A percentile compares a stretch with the other conserved stretches of the same genome.
phyloP scores from a whole-genome alignment of 2,888 invertebrate species.

The Cerceris ruficornis region DNA sequence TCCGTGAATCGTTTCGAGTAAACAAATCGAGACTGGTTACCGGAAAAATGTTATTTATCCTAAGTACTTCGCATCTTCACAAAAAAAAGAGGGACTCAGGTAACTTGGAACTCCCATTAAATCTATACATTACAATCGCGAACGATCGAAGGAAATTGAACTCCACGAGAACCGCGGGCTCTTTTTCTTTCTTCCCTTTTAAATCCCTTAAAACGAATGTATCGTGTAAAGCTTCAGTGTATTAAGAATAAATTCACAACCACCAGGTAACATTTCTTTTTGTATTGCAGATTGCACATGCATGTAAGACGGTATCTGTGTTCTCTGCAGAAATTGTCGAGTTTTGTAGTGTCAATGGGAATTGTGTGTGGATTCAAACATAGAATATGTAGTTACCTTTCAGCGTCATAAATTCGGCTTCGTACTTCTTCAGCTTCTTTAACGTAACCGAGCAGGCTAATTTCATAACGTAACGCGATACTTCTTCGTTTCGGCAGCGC shows the following conservation, averaged over 20 bases:
- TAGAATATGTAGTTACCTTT: constrained; percentile 85
- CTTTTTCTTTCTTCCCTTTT: too few species aligned
- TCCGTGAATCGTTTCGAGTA: neutral
- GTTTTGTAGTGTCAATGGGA: constrained; percentile 26
- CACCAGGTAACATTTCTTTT: constrained; percentile 40
- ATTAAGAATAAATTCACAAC: constrained; percentile 51
- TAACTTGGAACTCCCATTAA: neutral
- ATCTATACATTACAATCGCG: neutral
- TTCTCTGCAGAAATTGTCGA: constrained; percentile 22
- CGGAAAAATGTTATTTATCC: constrained; percentile 8
- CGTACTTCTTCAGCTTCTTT: constrained; percentile 96
- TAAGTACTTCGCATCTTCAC: neutral
- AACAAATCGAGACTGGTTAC: constrained; percentile 21
- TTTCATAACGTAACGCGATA: constrained; percentile 94
- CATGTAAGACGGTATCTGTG: constrained; percentile 27
- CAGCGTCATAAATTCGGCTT: constrained; percentile 92
- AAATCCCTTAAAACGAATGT: neutral
- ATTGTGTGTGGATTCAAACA: constrained; percentile 69
- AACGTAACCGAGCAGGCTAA: constrained; percentile 95
- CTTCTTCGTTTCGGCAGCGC: constrained; percentile 95
- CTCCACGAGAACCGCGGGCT: too few species aligned
- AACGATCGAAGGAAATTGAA: neutral
- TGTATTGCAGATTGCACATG: constrained; percentile 37
- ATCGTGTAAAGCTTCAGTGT: constrained; percentile 18
- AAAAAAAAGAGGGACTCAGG: neutral